Percentiles rank a stretch among this genome's conserved stretches.
Conservation (phyloP, 2,797 vertebrate species). For the Epinephelus coioides region DNA sequence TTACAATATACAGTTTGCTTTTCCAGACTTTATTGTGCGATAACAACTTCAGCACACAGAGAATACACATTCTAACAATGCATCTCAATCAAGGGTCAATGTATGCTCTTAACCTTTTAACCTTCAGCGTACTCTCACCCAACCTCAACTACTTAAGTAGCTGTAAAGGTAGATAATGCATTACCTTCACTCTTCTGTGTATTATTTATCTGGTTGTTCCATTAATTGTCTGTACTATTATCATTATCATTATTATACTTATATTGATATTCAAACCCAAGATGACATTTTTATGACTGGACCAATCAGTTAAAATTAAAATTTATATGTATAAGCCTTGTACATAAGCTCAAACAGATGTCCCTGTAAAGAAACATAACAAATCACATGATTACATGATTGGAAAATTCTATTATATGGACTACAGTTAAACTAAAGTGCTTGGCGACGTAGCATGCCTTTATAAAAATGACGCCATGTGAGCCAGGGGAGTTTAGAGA, state of each 20-base stretch:
- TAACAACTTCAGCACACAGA: background rate
- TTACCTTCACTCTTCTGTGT: too few relatives aligned
- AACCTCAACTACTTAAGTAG: background rate
- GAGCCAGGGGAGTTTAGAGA: background rate
- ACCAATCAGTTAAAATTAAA: background rate
- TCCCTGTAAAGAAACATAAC: background rate
- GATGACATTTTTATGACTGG: background rate
- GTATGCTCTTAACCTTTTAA: background rate
- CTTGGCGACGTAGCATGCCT: background rate
- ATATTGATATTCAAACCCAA: background rate
- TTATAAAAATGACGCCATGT: background rate
- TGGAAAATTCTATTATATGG: background rate
- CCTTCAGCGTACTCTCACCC: background rate
- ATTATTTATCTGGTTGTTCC: background rate
- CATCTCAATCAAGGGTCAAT: background rate
- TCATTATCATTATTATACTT: background rate
- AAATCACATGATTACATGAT: background rate
- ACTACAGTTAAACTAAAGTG: slow-evolving; percentile 2
- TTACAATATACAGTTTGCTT: background rate
- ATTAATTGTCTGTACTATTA: background rate
- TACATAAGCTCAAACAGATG: slow-evolving; percentile 2
- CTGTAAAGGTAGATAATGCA: background rate
- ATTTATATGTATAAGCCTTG: background rate
- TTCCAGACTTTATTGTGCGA: background rate
- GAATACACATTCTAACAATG: background rate